These are phyloP conservation scores for Syncerus caffer DNA, from an alignment of 2,797 vertebrate species.

Conservation along the genomic window DNA sequence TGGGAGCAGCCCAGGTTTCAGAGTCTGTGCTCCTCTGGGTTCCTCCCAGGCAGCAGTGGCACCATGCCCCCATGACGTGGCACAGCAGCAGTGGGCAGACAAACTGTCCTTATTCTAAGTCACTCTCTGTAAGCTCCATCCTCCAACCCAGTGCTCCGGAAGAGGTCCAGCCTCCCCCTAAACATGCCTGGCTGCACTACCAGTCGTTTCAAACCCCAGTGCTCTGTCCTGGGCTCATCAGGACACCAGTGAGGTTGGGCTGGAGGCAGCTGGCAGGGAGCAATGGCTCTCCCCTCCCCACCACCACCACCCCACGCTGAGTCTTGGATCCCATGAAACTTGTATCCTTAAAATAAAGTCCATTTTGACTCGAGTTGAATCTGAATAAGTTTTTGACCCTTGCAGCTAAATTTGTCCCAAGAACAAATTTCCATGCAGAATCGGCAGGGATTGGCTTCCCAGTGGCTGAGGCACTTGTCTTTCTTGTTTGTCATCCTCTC, in stretches of 20 bases:
- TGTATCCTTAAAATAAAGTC: background rate
- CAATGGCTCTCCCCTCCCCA: background rate
- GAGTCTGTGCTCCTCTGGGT: background rate
- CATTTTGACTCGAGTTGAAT: background rate
- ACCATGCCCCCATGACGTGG: rapidly evolving
- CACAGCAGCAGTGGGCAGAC: rapidly evolving
- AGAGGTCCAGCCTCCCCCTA: background rate
- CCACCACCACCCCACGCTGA: background rate
- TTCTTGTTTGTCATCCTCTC: background rate
- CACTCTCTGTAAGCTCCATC: background rate
- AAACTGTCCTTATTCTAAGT: background rate
- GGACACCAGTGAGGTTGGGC: background rate
- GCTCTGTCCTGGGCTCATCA: background rate
- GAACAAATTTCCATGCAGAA: background rate
- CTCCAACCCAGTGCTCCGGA: background rate
- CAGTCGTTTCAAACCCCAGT: background rate
- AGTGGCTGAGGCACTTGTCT: background rate
- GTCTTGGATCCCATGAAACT: background rate
- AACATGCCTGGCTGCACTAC: background rate
- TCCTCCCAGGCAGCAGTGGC: background rate
- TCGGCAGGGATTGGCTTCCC: background rate
- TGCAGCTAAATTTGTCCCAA: background rate
- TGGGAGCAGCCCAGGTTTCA: background rate
- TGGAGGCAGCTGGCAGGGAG: background rate
- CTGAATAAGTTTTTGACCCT: background rate